Evolutionary conservation across 2,888 invertebrate genomes (phyloP).

Genomic region (Parthenolecanium corni): DNA sequence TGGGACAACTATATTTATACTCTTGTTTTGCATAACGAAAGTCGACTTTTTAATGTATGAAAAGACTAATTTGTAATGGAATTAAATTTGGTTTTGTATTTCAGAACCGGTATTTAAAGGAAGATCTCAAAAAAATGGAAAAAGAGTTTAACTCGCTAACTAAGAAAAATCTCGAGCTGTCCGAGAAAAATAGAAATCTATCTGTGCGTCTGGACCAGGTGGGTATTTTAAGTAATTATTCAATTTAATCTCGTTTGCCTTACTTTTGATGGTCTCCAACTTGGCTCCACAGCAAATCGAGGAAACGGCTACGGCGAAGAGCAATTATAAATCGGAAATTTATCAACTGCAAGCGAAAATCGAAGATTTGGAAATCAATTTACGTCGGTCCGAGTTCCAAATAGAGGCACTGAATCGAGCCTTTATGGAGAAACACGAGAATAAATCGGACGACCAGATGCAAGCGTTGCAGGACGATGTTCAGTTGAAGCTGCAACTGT

Average conservation of each 20-base stretch:
- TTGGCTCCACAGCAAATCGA: conserved; percentile 6
- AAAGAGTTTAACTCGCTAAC: conserved; percentile 55
- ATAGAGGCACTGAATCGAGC: conserved; percentile 10
- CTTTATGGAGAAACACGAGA: not conserved
- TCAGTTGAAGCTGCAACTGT: conserved; percentile 6
- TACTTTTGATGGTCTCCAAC: not conserved
- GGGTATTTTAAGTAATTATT: conserved; percentile 23
- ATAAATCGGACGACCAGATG: not conserved
- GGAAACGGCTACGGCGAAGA: not conserved
- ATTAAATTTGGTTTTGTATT: not conserved
- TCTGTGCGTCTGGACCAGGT: conserved; percentile 38
- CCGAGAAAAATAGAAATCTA: conserved; percentile 43
- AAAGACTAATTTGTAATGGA: no score
- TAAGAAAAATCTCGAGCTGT: conserved; percentile 52
- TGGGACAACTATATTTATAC: no score
- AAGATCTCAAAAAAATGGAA: conserved; percentile 15
- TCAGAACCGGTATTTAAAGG: conserved; percentile 11
- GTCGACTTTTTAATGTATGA: no score
- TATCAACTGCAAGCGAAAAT: conserved; percentile 11
- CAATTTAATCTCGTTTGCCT: not conserved
- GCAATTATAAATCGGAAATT: conserved; percentile 16
- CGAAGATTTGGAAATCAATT: conserved; percentile 13
- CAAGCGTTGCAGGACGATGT: conserved; percentile 2
- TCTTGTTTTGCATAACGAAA: no score
- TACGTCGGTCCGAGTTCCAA: conserved; percentile 12